Conservation (phyloP, 2,113 vertebrate genomes). For the Clarias macrocephalus region DNA sequence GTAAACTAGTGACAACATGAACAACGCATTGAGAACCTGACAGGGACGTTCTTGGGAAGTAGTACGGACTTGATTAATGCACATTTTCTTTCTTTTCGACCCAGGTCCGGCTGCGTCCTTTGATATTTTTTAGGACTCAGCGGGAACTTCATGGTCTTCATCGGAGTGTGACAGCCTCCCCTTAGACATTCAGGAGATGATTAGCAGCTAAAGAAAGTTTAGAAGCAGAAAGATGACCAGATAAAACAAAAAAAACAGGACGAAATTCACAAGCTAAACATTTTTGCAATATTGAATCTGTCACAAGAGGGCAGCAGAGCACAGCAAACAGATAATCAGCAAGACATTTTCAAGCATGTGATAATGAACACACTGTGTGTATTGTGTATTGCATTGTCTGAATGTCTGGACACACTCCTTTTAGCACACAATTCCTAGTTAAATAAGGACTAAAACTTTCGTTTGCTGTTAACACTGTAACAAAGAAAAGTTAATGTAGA, state of each 20-base stretch:
- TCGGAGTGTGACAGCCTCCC: too few relatives aligned
- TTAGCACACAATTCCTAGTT: background rate
- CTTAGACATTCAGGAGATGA: too few relatives aligned
- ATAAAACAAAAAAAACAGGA: too few relatives aligned
- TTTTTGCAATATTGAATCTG: background rate
- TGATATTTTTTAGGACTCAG: too few relatives aligned
- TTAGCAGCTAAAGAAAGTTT: background rate
- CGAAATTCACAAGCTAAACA: background rate
- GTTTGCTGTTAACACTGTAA: background rate
- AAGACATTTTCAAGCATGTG: background rate
- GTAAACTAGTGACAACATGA: too few relatives aligned
- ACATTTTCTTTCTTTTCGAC: too few relatives aligned
- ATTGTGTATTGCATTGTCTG: too few relatives aligned
- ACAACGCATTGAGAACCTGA: too few relatives aligned
- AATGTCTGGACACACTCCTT: background rate
- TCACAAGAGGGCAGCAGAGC: slow-evolving; percentile 32
- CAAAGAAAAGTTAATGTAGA: background rate
- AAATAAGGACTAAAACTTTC: background rate
- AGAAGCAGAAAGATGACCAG: background rate
- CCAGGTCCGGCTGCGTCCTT: too few relatives aligned
- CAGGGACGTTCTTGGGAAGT: too few relatives aligned
- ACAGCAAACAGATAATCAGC: background rate
- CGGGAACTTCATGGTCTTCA: too few relatives aligned
- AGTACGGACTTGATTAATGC: too few relatives aligned
- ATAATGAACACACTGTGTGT: background rate